Evolutionary conservation across 1,140 invertebrate species (phyloP).

Genomic region (Laupala kohalensis): DNA sequence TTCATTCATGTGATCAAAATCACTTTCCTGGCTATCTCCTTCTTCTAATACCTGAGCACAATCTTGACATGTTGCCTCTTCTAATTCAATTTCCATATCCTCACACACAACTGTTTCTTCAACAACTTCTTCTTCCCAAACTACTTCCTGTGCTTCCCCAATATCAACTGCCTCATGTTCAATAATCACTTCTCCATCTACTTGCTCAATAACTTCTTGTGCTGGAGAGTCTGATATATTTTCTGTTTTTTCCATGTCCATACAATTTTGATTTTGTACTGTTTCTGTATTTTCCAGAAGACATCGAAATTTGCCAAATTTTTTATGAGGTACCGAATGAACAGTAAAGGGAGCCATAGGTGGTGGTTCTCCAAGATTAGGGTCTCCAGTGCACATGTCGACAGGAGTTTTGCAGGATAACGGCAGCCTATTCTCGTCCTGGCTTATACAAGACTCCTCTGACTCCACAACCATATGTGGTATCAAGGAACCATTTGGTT

Average conservation of each 20-base stretch:
- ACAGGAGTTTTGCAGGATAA: conserved; percentile 6
- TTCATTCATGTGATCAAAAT: conserved; percentile 4
- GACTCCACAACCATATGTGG: neutral
- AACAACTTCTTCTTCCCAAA: conserved; percentile 11
- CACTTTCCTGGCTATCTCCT: conserved; percentile 4
- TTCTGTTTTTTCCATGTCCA: neutral
- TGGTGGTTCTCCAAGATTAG: conserved; percentile 2
- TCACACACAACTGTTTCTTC: conserved; percentile 13
- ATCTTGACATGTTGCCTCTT: conserved; percentile 8
- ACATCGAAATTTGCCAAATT: conserved; percentile 2
- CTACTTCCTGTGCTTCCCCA: conserved; percentile 2
- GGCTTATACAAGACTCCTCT: conserved; percentile 1
- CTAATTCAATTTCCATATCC: conserved; percentile 8
- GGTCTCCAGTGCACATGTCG: conserved; percentile 3
- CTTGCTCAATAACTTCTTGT: neutral
- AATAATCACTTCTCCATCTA: neutral
- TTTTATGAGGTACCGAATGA: conserved; percentile 4
- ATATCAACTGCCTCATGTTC: neutral
- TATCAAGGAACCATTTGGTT: conserved; percentile 2
- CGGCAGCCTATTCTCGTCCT: neutral
- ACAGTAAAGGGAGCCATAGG: neutral
- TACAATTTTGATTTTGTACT: neutral
- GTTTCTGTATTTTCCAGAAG: neutral
- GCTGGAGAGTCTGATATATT: neutral
- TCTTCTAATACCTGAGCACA: neutral